phyloP scores from a whole-genome alignment of 2,888 invertebrate genomes.

The Leptinotarsa juncta region DNA sequence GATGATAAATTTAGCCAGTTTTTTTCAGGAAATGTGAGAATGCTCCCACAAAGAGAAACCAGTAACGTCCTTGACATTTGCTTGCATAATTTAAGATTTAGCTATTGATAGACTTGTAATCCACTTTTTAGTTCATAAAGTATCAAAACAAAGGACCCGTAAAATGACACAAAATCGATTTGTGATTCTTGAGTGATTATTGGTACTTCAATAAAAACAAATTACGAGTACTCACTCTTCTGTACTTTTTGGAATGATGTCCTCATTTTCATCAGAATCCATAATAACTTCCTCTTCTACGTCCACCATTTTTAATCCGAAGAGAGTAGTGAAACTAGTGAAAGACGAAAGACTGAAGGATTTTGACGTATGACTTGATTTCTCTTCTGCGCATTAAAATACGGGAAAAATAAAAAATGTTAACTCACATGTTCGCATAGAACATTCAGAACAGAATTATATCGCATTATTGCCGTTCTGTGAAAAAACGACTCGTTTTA shows the following conservation, averaged over 20 bases:
- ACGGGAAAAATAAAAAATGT: neutral
- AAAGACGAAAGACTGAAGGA: neutral
- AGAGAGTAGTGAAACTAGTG: constrained; percentile 1
- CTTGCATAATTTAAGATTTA: neutral
- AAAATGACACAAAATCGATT: neutral
- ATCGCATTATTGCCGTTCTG: too few species aligned
- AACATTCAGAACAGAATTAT: too few species aligned
- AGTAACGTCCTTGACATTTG: constrained; percentile 4
- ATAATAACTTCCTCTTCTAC: constrained; percentile 60
- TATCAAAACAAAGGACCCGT: constrained; percentile 29
- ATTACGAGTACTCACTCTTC: constrained; percentile 61
- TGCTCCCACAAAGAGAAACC: neutral
- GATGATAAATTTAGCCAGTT: neutral
- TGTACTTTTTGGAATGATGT: constrained; percentile 61
- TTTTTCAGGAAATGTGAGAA: neutral
- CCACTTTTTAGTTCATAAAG: neutral
- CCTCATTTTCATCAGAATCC: constrained; percentile 60
- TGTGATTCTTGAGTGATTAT: neutral
- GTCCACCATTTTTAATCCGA: constrained; percentile 58
- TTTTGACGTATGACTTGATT: constrained; percentile 1
- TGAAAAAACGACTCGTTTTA: too few species aligned
- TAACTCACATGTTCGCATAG: neutral
- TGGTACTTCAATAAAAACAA: neutral
- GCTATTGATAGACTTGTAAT: constrained; percentile 6
- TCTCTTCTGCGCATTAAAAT: neutral